Evolutionary conservation across 2,797 vertebrate genomes (phyloP), one percentile per base, ranked within the genome.

Genomic region (Trachops cirrhosus): DNA sequence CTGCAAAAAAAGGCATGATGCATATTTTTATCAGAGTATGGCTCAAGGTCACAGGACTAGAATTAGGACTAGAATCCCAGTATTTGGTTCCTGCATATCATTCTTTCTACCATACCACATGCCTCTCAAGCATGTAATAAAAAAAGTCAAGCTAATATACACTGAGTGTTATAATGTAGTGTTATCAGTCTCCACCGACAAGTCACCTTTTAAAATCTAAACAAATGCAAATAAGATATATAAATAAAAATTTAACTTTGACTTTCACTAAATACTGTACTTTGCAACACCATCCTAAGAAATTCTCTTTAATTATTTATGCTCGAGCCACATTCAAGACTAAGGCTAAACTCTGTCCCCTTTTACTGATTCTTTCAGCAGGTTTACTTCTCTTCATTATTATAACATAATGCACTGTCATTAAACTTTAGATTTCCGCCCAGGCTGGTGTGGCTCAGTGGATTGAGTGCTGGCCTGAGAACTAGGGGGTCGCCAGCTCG

Each of bases 251-350:
- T 46, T 90, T 12, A 93, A 85, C 7, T 7, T 91, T 84, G 78
- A 84, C 74, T 73, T 79, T 74, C 16, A 80, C 48, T 54, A 73
- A 70, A 89, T 86, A 89, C 11, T 83, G 7, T 46, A 19, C 50
- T 79, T 74, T 85, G 46, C 32, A 78, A n/a, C 9, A 91, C 10
- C 3, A 83, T 19, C 32, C 9, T 59, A 68, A 68, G 37, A 96
- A 85, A 84, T 78, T 57, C 37, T 68, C 57, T 90, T 93, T 70
- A 11, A 84, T 93, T 94, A 77, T 93, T 82, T 82, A 86, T 44
- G 57, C 26, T 73, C 46, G 11, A 94, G 41, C 44, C 44, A 94
- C 39, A 86, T 89, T 71, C 62, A 86, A 89, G 26, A 83, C 9
- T 67, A 79, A 50, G 9, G 57, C 39, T 91, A 95, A 87, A 83